A percentile compares a stretch with the other conserved stretches of the same genome.
Evolutionary conservation across 2,888 invertebrate genomes (phyloP).

Genomic region (Papilio gigon): DNA sequence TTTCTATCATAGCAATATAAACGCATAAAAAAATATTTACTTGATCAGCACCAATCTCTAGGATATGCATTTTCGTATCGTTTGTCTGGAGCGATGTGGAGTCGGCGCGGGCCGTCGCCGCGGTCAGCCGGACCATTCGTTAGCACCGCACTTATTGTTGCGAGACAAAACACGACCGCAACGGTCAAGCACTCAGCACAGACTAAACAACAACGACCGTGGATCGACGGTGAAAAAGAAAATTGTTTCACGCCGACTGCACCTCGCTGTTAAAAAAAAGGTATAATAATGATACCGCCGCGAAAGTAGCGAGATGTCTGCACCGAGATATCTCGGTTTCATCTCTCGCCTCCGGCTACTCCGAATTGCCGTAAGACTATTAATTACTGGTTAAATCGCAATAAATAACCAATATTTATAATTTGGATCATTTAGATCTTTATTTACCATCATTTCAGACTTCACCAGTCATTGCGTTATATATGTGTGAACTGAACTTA

Average conservation of each 20-base stretch:
- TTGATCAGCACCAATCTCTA: slow-evolving; percentile 80
- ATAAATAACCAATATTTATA: slow-evolving; percentile 46
- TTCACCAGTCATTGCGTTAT: not conserved
- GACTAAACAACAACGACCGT: slow-evolving; percentile 63
- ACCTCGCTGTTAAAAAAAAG: slow-evolving; percentile 74
- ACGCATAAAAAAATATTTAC: slow-evolving; percentile 63
- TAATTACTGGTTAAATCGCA: slow-evolving; percentile 56
- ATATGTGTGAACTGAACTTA: not conserved
- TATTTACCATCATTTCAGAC: slow-evolving; percentile 9
- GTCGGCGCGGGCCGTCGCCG: slow-evolving; percentile 53
- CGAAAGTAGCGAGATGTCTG: slow-evolving; percentile 71
- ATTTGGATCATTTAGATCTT: slow-evolving; percentile 33
- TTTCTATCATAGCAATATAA: too few species aligned
- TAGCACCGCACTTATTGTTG: slow-evolving; percentile 37
- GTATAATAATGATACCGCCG: slow-evolving; percentile 69
- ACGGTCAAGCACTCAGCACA: slow-evolving; percentile 63
- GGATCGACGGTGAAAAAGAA: slow-evolving; percentile 72
- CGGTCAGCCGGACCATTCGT: slow-evolving; percentile 37
- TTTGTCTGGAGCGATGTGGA: slow-evolving; percentile 57
- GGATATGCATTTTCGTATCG: slow-evolving; percentile 73
- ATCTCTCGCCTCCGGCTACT: slow-evolving; percentile 62
- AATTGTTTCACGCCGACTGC: slow-evolving; percentile 80
- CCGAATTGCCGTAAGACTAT: slow-evolving; percentile 60
- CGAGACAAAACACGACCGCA: slow-evolving; percentile 60
- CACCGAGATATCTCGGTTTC: slow-evolving; percentile 72